Percentiles rank a stretch among this genome's conserved stretches.
phyloP scores from a whole-genome alignment of 2,888 invertebrate genomes.

The Caenorhabditis sp. region DNA sequence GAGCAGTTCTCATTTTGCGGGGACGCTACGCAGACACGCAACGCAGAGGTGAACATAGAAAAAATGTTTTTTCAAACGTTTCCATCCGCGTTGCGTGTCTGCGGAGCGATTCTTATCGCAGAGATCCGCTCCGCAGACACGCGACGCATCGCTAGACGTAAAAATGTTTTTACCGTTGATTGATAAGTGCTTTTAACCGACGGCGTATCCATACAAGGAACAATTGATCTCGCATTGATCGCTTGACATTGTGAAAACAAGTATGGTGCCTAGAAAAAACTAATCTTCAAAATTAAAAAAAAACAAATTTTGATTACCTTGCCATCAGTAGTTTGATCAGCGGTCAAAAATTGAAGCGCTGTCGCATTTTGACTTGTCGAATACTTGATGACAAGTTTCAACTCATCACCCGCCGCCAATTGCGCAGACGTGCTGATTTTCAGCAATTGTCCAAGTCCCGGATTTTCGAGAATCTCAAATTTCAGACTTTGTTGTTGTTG shows the following conservation, averaged over 20 bases:
- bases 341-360: slow-evolving; percentile 86
- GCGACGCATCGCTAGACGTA: no score
- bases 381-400: slow-evolving; percentile 76
- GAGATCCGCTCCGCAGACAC: no score
- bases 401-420: not conserved
- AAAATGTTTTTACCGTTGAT: no score
- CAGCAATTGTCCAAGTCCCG: slow-evolving; percentile 35
- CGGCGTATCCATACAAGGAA: slow-evolving; percentile 92
- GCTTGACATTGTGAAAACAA: slow-evolving; percentile 77
- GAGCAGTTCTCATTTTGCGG: no score
- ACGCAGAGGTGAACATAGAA: no score
- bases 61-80: no score
- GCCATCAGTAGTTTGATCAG: slow-evolving; percentile 86
- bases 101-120: no score
- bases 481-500: slow-evolving; percentile 11
- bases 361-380: slow-evolving; percentile 81
- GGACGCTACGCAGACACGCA: no score
- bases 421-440: not conserved
- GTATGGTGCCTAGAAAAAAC: slow-evolving; percentile 77
- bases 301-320: slow-evolving; percentile 72
- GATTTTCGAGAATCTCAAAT: slow-evolving; percentile 26
- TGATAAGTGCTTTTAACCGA: slow-evolving; percentile 85
- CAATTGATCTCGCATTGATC: slow-evolving; percentile 85
- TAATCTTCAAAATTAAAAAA: not conserved
- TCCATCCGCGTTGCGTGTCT: no score